Evolutionary conservation across 1,140 invertebrate species (phyloP), one percentile per base, ranked within the genome.

Genomic region (Sarcophaga peregrina): DNA sequence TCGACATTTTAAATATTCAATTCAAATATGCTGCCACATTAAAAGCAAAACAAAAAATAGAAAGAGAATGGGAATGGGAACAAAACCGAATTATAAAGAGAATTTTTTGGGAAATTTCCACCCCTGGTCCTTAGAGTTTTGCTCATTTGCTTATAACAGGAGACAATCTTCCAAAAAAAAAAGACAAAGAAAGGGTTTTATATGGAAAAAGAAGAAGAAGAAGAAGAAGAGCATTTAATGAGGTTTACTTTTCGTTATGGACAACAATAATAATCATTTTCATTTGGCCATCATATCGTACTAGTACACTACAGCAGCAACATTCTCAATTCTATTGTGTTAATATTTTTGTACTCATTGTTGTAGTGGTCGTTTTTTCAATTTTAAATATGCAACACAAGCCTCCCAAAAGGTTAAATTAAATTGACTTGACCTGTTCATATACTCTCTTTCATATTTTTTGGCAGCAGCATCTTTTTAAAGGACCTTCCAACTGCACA

Each of bases 351-450:
- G n/a, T 52, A 5, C 15, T 45, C 47, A 47, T 82, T 50, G 20
- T 25, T 73, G 8, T 11, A 45, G 17, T 37, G 4, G n/a, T 37
- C 74, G 68, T 73, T 81, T 54, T n/a, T 80, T 20, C 52, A 81
- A 81, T 68, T 81, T 81, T 62, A 72, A 72, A 50, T 82, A 37
- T 50, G 68, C 47, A 50, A 25, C 45, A 50, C 68, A 72, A 46
- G 52, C 68, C 78, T 80, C 80, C 83, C 80, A 83, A 83, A 76
- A 58, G 74, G 80, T 81, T 80, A 83, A 83, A 83, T 83, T 83
- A 74, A 83, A 73, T 83, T 83, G 83, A 83, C 83, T 80, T 83
- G 83, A 83, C 80, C 73, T 68, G 80, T 83, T 82, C 54, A 81
- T 62, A 62, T 52, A 81, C 80, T 47, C 74, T 52, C n/a, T 68